A percentile compares a stretch with the other conserved stretches of the same genome.
phyloP scores from a whole-genome alignment of 2,113 vertebrate species.

The Rissa tridactyla region DNA sequence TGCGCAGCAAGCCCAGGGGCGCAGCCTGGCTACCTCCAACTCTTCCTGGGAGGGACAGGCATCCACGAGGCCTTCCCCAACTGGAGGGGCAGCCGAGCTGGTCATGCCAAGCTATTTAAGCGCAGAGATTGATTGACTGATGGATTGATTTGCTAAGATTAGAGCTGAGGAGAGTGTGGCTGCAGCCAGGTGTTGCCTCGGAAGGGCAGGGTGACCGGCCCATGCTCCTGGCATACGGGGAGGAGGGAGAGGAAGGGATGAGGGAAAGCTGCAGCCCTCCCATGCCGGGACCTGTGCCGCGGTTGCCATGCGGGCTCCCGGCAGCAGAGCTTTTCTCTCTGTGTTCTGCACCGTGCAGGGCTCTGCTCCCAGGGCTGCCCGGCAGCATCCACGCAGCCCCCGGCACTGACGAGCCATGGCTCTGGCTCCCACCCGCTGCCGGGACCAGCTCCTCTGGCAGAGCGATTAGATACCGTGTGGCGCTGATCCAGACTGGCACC shows the following conservation, averaged over 20 bases:
- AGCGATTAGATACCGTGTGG: accelerated
- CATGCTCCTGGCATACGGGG: accelerated
- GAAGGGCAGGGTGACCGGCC: not conserved
- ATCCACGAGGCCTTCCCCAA: accelerated
- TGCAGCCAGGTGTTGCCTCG: not conserved
- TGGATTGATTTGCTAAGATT: not conserved
- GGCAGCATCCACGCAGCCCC: not conserved
- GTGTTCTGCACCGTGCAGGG: not conserved
- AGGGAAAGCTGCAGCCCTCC: not conserved
- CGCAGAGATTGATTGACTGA: not conserved
- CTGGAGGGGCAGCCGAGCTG: not conserved
- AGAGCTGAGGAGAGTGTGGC: not conserved
- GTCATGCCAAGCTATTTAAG: not conserved
- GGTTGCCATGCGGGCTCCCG: accelerated
- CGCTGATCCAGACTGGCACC: not conserved
- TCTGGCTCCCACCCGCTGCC: not conserved
- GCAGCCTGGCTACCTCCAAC: not conserved
- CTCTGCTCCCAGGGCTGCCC: not conserved
- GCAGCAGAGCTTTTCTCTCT: not conserved
- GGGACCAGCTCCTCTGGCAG: not conserved
- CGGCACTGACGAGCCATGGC: accelerated
- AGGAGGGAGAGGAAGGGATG: no score
- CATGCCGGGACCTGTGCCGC: not conserved
- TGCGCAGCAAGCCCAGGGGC: not conserved
- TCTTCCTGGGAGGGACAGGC: not conserved